phyloP scores from a whole-genome alignment of 2,888 invertebrate species.

The Aleiodes alternator region DNA sequence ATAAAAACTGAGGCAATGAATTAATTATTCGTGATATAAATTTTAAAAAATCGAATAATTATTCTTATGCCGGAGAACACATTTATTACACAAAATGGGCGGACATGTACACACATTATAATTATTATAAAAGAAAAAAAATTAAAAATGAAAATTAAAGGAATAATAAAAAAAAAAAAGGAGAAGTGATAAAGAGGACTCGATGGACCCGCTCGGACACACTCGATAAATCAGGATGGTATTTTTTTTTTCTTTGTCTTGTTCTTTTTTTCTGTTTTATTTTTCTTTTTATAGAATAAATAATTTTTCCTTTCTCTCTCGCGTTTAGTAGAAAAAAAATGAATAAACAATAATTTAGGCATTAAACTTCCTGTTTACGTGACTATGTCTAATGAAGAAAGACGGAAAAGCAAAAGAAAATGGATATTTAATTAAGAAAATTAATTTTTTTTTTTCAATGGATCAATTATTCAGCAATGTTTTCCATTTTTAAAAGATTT shows the following conservation, averaged over 20 bases:
- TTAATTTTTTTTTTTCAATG: constrained; percentile 1
- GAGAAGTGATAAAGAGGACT: constrained; percentile 34
- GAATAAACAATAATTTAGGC: constrained; percentile 13
- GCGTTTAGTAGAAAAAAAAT: constrained; percentile 42
- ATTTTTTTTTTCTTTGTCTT: constrained; percentile 23
- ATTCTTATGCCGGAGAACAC: constrained; percentile 30
- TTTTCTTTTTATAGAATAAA: constrained; percentile 26
- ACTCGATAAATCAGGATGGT: constrained; percentile 34
- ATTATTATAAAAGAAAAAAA: constrained; percentile 35
- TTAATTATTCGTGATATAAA: constrained; percentile 15
- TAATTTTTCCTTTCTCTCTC: constrained; percentile 26
- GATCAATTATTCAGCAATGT: constrained; percentile 6
- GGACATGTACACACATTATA: constrained; percentile 39
- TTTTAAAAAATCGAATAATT: constrained; percentile 15
- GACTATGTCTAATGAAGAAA: constrained; percentile 1
- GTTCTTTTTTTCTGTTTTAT: constrained; percentile 30
- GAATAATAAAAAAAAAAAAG: background rate
- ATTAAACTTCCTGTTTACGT: constrained; percentile 11
- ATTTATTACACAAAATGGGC: constrained; percentile 41
- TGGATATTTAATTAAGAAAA: constrained; percentile 6
- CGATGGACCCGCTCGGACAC: constrained; percentile 42
- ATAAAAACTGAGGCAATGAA: constrained; percentile 1
- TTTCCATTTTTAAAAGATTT: constrained; percentile 15
- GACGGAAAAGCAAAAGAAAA: background rate
- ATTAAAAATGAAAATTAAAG: constrained; percentile 21